Percentiles rank a stretch among this genome's conserved stretches.
Conservation (phyloP, 2,113 vertebrate genomes). For the Oophaga pumilio region DNA sequence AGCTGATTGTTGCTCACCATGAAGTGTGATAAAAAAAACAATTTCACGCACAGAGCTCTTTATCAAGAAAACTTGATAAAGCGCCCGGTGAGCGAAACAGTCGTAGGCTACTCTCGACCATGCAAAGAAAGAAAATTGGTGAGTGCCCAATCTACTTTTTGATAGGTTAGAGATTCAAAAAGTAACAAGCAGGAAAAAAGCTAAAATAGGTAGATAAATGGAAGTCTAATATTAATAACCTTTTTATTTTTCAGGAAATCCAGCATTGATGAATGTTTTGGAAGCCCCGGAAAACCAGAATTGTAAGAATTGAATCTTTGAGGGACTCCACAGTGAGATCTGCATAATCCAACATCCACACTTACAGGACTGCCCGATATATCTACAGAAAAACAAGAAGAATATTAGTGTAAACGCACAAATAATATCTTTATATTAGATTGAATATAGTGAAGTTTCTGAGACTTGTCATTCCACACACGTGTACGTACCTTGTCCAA, state of each 20-base stretch:
- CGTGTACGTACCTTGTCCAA: constrained; percentile 70
- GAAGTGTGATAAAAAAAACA: too few relatives aligned
- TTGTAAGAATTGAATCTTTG: constrained; percentile 41
- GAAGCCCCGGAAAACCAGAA: constrained; percentile 63
- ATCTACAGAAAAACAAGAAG: constrained; percentile 61
- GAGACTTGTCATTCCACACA: background rate
- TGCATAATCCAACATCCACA: constrained; percentile 72
- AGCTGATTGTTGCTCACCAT: too few relatives aligned
- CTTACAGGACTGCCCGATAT: constrained; percentile 75
- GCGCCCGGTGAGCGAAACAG: too few relatives aligned
- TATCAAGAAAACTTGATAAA: too few relatives aligned
- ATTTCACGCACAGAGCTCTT: too few relatives aligned
- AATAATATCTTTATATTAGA: background rate
- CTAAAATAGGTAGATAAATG: background rate
- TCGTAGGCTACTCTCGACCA: too few relatives aligned
- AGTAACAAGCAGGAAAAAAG: background rate
- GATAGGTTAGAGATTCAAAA: background rate
- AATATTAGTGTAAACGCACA: background rate
- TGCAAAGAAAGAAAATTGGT: too few relatives aligned
- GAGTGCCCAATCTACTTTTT: too few relatives aligned
- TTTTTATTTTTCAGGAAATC: constrained; percentile 76
- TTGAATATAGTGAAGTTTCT: background rate
- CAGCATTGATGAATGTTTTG: constrained; percentile 73
- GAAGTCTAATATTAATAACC: constrained; percentile 61
- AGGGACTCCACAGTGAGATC: constrained; percentile 68